Percentiles rank a stretch among this genome's conserved stretches.
phyloP scores from a whole-genome alignment of 1,140 invertebrate species.

The Drosophila cardini region DNA sequence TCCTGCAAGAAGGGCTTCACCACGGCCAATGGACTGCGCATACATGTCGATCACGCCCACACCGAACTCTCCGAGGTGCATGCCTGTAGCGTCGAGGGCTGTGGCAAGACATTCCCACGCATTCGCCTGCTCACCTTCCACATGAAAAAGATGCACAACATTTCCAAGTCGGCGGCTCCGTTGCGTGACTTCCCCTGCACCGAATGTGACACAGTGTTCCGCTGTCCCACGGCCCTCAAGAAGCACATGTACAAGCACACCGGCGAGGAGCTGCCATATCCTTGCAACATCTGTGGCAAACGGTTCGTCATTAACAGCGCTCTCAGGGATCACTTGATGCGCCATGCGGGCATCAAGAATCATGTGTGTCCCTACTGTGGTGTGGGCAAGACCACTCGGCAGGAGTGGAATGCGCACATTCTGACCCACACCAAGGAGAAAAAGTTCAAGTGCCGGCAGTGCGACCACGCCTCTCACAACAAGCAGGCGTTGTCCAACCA shows the following conservation, averaged over 20 bases:
- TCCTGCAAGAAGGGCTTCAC: slow-evolving; percentile 78
- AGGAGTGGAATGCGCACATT: slow-evolving; percentile 83
- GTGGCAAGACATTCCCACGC: slow-evolving; percentile 75
- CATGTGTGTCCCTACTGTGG: slow-evolving; percentile 82
- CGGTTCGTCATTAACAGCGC: slow-evolving; percentile 79
- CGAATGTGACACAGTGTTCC: slow-evolving; percentile 80
- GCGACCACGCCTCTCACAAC: slow-evolving; percentile 79
- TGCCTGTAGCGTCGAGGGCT: slow-evolving; percentile 71
- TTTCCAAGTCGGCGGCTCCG: slow-evolving; percentile 71
- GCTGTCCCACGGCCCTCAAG: slow-evolving; percentile 80
- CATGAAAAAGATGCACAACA: slow-evolving; percentile 78
- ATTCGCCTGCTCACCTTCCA: slow-evolving; percentile 78
- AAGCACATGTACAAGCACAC: slow-evolving; percentile 86
- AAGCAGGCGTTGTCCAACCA: slow-evolving; percentile 77
- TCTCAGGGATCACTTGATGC: slow-evolving; percentile 77
- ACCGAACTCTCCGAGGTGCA: slow-evolving; percentile 73
- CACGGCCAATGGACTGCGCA: slow-evolving; percentile 75
- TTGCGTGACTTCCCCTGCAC: slow-evolving; percentile 73
- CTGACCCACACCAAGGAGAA: slow-evolving; percentile 81
- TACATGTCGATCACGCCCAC: slow-evolving; percentile 80
- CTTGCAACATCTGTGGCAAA: slow-evolving; percentile 86
- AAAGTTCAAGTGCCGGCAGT: slow-evolving; percentile 79
- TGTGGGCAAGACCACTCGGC: slow-evolving; percentile 77
- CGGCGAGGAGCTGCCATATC: slow-evolving; percentile 86
- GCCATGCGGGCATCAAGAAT: slow-evolving; percentile 82